Evolutionary conservation across 1,140 invertebrate genomes (phyloP), one percentile per base, ranked within the genome.

Genomic region (Octopus sinensis): DNA sequence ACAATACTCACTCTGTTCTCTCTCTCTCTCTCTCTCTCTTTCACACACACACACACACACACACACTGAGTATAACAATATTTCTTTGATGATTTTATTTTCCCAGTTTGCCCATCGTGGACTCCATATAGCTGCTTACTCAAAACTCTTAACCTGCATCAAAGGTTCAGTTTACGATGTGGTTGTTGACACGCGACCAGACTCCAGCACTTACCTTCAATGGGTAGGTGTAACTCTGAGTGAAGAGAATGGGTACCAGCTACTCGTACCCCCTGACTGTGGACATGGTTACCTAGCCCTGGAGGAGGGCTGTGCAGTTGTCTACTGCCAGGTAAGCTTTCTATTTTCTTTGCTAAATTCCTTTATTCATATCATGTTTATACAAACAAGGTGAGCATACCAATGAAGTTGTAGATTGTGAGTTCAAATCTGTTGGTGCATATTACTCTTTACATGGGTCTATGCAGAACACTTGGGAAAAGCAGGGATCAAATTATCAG

Each of bases 161-260:
- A n/a, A 43, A 9, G 76, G 76, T 13, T 77, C 76, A 9, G 52
- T 77, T 5, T 77, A 77, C 43, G 76, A 77, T 77, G 76, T 77
- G 5, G 23, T 77, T 23, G 76, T 77, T 17, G 76, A 77, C 23
- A 51, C 52, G 76, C 76, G 76, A 23, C 76, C 76, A 9, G 76
- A 77, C 7, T 77, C 76, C 52, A 13, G 23, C 5, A 52, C 17
- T 17, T 77, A 77, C 43, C 30, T 77, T 0, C 76, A 52, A 51
- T 77, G 76, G 76, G 76, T 51, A 43, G 76, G 17, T 6, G 30
- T 77, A 43, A 23, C 13, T 77, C 52, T 77, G 6, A 52, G 23
- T 17, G 13, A 17, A 6, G 17, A n/a, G 23, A 77, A 77, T 53
- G 30, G 76, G 5, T 9, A 13, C 17, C 76, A 77, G 23, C 5